Evolutionary conservation across 2,797 vertebrate species (phyloP).

Genomic region (Platyrinchus mystaceus): DNA sequence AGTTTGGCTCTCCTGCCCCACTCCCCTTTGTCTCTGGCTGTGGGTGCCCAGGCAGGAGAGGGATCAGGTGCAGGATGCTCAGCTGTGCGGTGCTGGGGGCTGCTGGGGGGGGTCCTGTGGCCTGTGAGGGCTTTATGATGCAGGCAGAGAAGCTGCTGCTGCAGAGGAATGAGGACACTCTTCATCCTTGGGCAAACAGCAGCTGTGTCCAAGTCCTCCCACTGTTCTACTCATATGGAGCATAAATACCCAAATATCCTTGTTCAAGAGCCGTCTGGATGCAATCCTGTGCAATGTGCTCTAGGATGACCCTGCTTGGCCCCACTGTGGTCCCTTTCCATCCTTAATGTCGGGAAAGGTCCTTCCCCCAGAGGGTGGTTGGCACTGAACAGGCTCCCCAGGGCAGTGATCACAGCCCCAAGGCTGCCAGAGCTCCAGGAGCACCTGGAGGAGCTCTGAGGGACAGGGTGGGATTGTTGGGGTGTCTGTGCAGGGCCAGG

Average conservation of each 20-base stretch:
- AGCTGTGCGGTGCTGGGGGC: fast-evolving
- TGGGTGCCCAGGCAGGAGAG: not conserved
- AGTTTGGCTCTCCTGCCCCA: not conserved
- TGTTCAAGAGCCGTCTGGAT: not conserved
- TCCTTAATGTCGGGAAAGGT: not conserved
- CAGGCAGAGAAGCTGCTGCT: not conserved
- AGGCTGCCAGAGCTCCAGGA: not conserved
- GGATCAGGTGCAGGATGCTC: not conserved
- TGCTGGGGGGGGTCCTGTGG: too few relatives aligned
- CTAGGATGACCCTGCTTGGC: not conserved
- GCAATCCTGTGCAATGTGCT: not conserved
- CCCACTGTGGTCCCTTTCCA: not conserved
- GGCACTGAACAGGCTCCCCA: not conserved
- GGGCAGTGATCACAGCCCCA: not conserved
- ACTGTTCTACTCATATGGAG: fast-evolving
- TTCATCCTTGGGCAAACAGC: fast-evolving
- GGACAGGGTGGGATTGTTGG: not conserved
- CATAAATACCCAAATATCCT: not conserved
- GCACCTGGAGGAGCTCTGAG: not conserved
- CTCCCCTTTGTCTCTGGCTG: not conserved
- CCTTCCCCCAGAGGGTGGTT: not conserved
- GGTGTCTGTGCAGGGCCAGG: not conserved
- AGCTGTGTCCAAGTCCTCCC: not conserved
- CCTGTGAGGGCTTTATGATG: fast-evolving
- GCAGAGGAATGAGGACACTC: fast-evolving